phyloP scores from a whole-genome alignment of 2,888 invertebrate genomes.

The Hypomecis punctinalis region DNA sequence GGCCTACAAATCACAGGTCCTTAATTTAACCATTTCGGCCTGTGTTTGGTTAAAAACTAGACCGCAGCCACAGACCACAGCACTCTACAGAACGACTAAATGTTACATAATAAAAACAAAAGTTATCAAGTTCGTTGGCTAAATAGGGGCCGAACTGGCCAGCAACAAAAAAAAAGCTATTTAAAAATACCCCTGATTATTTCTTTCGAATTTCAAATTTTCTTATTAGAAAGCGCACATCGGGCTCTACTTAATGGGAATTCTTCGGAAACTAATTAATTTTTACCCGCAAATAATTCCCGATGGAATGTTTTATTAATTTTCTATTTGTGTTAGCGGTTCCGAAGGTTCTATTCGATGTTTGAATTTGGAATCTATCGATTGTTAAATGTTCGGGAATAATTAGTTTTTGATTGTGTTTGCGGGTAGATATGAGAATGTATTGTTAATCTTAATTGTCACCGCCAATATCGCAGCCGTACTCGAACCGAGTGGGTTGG shows the following conservation, averaged over 20 bases:
- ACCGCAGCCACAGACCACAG: no score
- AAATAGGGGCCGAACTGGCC: no score
- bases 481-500: no score
- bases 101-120: no score
- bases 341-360: conserved; percentile 39
- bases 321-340: conserved; percentile 55
- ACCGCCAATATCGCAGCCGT: no score
- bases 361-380: conserved; percentile 31
- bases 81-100: no score
- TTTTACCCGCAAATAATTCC: conserved; percentile 64
- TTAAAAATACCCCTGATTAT: conserved; percentile 12
- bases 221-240: conserved; percentile 23
- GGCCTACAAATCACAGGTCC: no score
- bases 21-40: no score
- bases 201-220: conserved; percentile 20
- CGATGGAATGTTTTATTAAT: conserved; percentile 61
- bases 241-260: conserved; percentile 51
- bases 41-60: no score
- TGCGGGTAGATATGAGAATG: conserved; percentile 2
- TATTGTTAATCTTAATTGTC: conserved; percentile 7
- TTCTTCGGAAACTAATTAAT: conserved; percentile 67
- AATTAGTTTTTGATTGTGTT: conserved; percentile 27
- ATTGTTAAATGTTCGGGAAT: conserved; percentile 24
- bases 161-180: background rate
- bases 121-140: no score